Conservation (phyloP, 2,797 vertebrate species). For the Glossophaga mutica region DNA sequence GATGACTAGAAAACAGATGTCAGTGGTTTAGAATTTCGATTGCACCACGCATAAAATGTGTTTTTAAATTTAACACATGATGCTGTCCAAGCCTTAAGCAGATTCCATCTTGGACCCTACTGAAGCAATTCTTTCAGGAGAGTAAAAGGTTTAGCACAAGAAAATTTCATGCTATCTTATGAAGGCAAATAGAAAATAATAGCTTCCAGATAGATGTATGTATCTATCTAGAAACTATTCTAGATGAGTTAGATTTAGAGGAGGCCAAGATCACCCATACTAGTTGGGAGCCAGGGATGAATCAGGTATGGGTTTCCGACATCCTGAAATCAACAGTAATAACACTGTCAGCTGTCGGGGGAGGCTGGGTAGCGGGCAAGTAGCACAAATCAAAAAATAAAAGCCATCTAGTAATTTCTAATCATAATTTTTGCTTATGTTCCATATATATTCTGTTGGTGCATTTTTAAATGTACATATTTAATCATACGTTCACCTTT, state of each 20-base stretch:
- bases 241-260: neutral
- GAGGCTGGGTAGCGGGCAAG: neutral
- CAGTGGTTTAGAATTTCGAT: neutral
- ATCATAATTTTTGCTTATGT: neutral
- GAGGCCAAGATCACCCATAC: neutral
- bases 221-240: neutral
- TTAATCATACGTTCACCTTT: neutral
- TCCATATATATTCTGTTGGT: neutral
- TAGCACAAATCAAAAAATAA: neutral
- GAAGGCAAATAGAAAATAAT: neutral
- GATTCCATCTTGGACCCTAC: neutral
- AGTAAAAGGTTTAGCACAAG: neutral
- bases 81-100: neutral
- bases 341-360: neutral
- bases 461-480: neutral
- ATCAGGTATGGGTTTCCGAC: neutral
- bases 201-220: neutral
- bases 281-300: neutral
- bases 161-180: neutral
- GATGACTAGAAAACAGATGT: neutral
- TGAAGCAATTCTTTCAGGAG: constrained; percentile 18
- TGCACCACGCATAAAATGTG: neutral
- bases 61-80: neutral
- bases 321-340: neutral
- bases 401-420: neutral